These are phyloP conservation scores for Dinothrombium tinctorium DNA, from an alignment of 1,140 invertebrate genomes.

Conservation along the genomic window DNA sequence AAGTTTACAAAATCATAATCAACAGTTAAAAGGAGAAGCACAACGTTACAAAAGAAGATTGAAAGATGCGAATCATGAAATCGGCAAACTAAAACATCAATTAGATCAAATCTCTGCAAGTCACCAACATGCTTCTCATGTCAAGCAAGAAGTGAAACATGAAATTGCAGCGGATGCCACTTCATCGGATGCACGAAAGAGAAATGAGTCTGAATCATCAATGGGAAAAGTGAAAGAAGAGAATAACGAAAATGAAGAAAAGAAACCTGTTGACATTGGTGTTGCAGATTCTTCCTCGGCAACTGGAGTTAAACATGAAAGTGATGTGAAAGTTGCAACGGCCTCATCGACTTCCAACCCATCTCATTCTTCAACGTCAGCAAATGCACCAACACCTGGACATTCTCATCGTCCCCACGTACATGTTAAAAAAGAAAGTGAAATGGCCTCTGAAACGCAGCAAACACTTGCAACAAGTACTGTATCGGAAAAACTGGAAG, in stretches of 20 bases:
- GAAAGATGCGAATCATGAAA: slow-evolving; percentile 27
- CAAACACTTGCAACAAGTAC: neutral
- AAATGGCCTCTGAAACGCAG: neutral
- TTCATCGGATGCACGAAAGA: neutral
- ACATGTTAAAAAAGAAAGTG: neutral
- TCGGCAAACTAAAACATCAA: slow-evolving; percentile 32
- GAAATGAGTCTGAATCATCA: neutral
- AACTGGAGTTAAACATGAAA: neutral
- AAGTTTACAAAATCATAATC: slow-evolving; percentile 87
- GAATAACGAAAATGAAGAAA: neutral
- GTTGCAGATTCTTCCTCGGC: neutral
- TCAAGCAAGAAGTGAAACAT: neutral
- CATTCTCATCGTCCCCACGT: neutral
- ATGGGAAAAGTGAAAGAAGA: neutral
- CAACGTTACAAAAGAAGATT: slow-evolving; percentile 57
- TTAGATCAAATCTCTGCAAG: slow-evolving; percentile 44
- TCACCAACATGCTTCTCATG: neutral
- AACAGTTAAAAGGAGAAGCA: slow-evolving; percentile 81
- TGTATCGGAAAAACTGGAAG: neutral
- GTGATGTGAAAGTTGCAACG: neutral
- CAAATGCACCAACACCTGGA: neutral
- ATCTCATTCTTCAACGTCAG: neutral
- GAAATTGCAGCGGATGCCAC: neutral
- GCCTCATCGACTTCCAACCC: neutral
- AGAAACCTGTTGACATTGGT: neutral